Evolutionary conservation across 1,140 invertebrate species (phyloP).

Genomic region (Sminthurides bifidus): DNA sequence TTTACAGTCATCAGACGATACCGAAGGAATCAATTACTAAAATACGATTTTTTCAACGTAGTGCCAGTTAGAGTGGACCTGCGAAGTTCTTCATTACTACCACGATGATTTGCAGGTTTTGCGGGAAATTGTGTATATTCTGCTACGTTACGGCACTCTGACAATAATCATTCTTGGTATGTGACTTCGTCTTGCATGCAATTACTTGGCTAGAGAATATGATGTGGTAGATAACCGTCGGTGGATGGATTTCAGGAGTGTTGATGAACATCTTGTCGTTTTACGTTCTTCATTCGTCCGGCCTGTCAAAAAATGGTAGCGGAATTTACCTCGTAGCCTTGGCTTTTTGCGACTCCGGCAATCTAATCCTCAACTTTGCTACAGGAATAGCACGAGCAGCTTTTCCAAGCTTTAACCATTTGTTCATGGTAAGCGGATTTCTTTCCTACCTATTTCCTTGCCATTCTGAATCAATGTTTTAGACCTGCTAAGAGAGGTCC

Average conservation of each 20-base stretch:
- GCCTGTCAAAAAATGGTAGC: constrained; percentile 24
- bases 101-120: constrained; percentile 34
- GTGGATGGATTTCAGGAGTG: constrained; percentile 13
- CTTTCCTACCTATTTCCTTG: no score
- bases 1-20: no score
- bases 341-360: constrained; percentile 37
- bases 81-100: constrained; percentile 35
- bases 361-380: constrained; percentile 36
- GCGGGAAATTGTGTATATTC: constrained; percentile 32
- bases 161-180: constrained; percentile 36
- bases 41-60: no score
- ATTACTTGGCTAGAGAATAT: background rate
- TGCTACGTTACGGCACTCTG: constrained; percentile 35
- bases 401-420: constrained; percentile 33
- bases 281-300: constrained; percentile 23
- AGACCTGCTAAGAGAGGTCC: no score
- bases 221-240: background rate
- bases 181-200: background rate
- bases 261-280: constrained; percentile 24
- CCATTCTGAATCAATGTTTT: no score
- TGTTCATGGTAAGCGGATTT: constrained; percentile 35
- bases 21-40: no score
- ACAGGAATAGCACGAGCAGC: constrained; percentile 35
- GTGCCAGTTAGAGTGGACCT: constrained; percentile 35
- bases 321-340: constrained; percentile 35